Percentiles rank a stretch among this genome's conserved stretches.
phyloP scores from a whole-genome alignment of 2,113 vertebrate genomes.

The Heptranchias perlo region DNA sequence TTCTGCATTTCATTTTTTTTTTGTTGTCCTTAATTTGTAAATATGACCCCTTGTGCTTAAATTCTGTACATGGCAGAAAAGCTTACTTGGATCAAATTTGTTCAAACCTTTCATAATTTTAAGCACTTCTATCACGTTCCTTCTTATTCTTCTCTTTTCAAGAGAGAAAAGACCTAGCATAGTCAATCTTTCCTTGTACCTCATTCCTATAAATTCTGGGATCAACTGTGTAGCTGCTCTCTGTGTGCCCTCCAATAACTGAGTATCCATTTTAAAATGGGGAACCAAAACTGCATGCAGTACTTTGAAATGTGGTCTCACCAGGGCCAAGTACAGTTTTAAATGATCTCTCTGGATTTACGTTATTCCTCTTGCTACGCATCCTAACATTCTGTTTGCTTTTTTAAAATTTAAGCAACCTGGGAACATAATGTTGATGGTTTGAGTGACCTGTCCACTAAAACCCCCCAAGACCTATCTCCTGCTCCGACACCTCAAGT shows the following conservation, averaged over 20 bases:
- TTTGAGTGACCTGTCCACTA: neutral
- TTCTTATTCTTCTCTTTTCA: no score
- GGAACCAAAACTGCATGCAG: neutral
- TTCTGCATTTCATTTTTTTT: no score
- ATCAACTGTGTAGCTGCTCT: neutral
- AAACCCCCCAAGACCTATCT: neutral
- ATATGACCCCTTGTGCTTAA: neutral
- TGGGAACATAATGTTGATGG: neutral
- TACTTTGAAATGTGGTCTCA: neutral
- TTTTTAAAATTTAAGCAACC: neutral
- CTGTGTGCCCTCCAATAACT: neutral
- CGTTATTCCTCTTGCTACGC: neutral
- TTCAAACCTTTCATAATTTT: neutral
- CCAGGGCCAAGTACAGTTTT: neutral
- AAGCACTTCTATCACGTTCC: neutral
- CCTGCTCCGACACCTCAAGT: neutral
- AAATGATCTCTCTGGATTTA: neutral
- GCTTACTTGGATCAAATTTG: neutral
- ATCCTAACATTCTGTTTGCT: neutral
- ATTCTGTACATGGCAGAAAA: neutral
- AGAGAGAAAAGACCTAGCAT: no score
- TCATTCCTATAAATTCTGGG: neutral
- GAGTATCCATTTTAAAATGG: neutral
- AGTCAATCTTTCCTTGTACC: neutral
- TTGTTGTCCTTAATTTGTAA: no score